A percentile compares a stretch with the other conserved stretches of the same genome.
phyloP scores from a whole-genome alignment of 2,888 invertebrate species.

The Nomada lathburiana region DNA sequence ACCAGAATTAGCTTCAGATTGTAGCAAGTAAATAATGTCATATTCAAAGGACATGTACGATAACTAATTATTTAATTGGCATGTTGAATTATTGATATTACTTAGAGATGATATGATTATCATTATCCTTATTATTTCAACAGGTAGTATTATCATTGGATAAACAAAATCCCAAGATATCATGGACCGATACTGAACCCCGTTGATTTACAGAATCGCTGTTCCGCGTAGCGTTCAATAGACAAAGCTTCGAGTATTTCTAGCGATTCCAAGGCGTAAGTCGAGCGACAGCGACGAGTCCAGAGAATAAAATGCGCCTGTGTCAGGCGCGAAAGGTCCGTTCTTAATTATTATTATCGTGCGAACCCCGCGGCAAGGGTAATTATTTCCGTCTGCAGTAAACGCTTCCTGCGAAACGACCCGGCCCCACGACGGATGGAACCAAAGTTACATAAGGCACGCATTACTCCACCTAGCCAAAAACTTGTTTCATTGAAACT shows the following conservation, averaged over 20 bases:
- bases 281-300: background rate
- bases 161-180: too few species aligned
- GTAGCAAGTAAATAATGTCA: too few species aligned
- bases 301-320: constrained; percentile 16
- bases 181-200: too few species aligned
- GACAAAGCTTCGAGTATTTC: background rate
- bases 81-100: too few species aligned
- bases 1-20: too few species aligned
- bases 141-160: too few species aligned
- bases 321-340: constrained; percentile 55
- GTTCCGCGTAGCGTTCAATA: too few species aligned
- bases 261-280: background rate
- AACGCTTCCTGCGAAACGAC: constrained; percentile 74
- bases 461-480: constrained; percentile 57
- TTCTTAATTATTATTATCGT: constrained; percentile 82
- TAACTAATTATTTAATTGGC: too few species aligned
- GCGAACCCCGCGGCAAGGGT: constrained; percentile 76
- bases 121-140: too few species aligned
- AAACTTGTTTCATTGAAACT: constrained; percentile 79
- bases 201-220: too few species aligned
- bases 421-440: constrained; percentile 47
- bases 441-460: constrained; percentile 66
- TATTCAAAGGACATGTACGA: too few species aligned
- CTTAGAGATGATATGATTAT: too few species aligned
- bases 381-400: constrained; percentile 81